Percentiles rank a stretch among this genome's conserved stretches.
Evolutionary conservation across 2,113 vertebrate species (phyloP).

Genomic region (Nothoprocta perdicaria): DNA sequence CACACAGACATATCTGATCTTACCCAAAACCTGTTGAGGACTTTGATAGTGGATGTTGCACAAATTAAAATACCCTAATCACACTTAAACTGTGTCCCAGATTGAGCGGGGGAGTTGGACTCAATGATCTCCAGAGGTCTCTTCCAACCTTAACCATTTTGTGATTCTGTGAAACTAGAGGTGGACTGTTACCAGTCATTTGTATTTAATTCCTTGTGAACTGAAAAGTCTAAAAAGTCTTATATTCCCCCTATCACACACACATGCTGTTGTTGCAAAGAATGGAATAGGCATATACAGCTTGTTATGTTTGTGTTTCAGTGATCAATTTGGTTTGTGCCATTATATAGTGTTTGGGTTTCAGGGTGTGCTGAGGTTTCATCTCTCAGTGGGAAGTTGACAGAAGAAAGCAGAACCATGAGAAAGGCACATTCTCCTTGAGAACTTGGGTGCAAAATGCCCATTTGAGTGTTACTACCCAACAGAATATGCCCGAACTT

Average conservation of each 20-base stretch:
- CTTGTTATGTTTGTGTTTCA: background rate
- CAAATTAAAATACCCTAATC: background rate
- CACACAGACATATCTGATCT: background rate
- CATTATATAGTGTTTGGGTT: background rate
- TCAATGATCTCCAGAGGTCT: too few relatives aligned
- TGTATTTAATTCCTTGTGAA: background rate
- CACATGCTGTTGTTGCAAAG: background rate
- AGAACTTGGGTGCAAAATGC: background rate
- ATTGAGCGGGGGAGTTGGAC: too few relatives aligned
- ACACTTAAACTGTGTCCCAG: background rate
- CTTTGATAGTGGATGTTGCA: background rate
- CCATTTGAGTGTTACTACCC: background rate
- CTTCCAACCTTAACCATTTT: too few relatives aligned
- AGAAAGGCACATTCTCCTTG: background rate
- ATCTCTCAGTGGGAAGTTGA: background rate
- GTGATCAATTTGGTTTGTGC: background rate
- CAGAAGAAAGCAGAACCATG: background rate
- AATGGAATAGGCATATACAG: rapidly evolving
- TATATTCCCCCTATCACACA: background rate
- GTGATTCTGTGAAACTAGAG: background rate
- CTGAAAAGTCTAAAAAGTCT: background rate
- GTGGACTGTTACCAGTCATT: background rate
- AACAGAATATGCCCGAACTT: background rate
- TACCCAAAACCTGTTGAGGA: background rate
- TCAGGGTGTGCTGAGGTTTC: background rate